Evolutionary conservation across 2,888 invertebrate species (phyloP).

Genomic region (Idaea straminata): DNA sequence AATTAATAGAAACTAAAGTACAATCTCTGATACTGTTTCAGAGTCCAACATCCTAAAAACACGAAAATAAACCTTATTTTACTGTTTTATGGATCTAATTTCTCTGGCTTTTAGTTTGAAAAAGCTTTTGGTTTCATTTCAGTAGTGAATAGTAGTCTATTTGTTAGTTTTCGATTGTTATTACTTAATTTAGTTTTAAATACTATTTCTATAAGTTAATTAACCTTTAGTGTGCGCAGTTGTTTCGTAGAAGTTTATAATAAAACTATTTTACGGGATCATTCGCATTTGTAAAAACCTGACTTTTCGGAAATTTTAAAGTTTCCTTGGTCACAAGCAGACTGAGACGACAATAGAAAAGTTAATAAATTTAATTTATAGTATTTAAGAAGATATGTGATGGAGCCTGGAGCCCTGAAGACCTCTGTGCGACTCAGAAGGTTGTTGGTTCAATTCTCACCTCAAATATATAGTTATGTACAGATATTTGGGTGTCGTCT

Average conservation of each 20-base stretch:
- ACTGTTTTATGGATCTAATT: not conserved
- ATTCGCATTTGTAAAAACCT: no score
- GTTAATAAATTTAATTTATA: no score
- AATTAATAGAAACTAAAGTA: conserved; percentile 73
- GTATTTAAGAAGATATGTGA: no score
- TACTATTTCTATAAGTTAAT: not conserved
- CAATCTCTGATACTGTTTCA: conserved; percentile 66
- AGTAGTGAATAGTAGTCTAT: not conserved
- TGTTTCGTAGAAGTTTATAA: not conserved
- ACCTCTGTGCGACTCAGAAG: no score
- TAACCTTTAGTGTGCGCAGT: not conserved
- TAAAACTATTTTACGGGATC: not conserved
- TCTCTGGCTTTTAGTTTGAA: not conserved
- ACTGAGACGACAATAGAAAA: no score
- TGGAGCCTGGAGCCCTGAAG: no score
- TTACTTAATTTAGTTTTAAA: not conserved
- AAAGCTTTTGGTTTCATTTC: not conserved
- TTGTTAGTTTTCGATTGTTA: not conserved
- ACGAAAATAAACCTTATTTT: conserved; percentile 8
- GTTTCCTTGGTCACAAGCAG: no score
- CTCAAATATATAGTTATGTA: no score
- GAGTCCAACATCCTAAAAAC: conserved; percentile 61
- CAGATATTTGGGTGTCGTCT: no score
- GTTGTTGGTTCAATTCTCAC: no score
- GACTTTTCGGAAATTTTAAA: no score